Evolutionary conservation across 1,140 invertebrate genomes (phyloP), one percentile per base, ranked within the genome.

Genomic region (Ceratosolen solmsi): DNA sequence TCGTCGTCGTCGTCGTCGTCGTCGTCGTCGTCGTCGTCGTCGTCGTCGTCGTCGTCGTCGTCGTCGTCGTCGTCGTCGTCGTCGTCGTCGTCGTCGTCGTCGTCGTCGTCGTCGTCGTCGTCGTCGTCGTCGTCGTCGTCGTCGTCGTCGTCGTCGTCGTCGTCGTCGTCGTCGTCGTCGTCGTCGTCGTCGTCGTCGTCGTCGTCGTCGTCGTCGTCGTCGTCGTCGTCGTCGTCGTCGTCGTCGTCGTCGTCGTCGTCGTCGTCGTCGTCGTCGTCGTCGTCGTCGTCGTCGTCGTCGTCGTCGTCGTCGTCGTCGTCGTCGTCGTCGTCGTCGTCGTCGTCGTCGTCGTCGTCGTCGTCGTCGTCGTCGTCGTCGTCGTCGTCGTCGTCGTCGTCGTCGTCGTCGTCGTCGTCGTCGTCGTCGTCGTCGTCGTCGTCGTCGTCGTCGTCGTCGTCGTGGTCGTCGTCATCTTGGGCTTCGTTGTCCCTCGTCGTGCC

Each of bases 351-450:
- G 60, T 38, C 17, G 63, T 17, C 41, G 25, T 38, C 33, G 20
- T 15, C 5, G 15, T 27, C 63, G 36, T 68, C 33, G 63, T 68
- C 4, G 33, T 68, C 33, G 63, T 38, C 13, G 63, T 17, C 60
- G 75, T 20, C 74, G 38, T 7, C 33, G 60, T 51, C 38, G 56
- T n/a, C n/a, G 20, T 22, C 60, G 60, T 63, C 60, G 60, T 63
- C 27, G 30, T 63, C 17, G 60, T 30, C 13, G 60, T 13, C 5
- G 30, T 63, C 27, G 60, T 30, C 13, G 60, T 13, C 8, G 41
- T 63, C 51, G 20, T 22, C 60, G 60, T 63, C 60, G 60, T 63
- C 27, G 30, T 63, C 27, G 60, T 38, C 17, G 63, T 17, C 41
- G 25, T 38, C 33, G 20, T 15, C 5, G 15, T 27, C 63, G 36